These are phyloP conservation scores for Drosophila kuntzei DNA, from an alignment of 2,888 invertebrate species.

Conservation along the genomic window DNA sequence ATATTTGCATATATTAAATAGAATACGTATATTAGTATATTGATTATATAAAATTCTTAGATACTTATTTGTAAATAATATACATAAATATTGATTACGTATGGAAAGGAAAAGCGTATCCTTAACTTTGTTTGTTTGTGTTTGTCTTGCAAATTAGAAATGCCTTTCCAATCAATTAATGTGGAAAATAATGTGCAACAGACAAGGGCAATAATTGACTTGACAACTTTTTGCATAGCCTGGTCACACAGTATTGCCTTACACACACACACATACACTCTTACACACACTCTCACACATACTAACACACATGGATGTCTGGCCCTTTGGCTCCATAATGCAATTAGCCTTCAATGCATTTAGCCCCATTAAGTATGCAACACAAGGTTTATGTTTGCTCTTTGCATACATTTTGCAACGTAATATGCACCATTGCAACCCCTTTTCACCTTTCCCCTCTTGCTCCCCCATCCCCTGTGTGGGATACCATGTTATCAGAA, in stretches of 20 bases:
- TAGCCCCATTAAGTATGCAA: slow-evolving; percentile 79
- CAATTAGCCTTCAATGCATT: slow-evolving; percentile 74
- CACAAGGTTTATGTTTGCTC: slow-evolving; percentile 74
- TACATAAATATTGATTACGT: slow-evolving; percentile 3
- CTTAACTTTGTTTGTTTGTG: slow-evolving; percentile 3
- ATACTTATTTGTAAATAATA: slow-evolving; percentile 13
- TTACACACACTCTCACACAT: slow-evolving; percentile 10
- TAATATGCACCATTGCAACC: slow-evolving; percentile 42
- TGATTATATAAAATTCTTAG: slow-evolving; percentile 3
- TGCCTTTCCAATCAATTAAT: slow-evolving; percentile 24
- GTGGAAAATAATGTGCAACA: slow-evolving; percentile 4
- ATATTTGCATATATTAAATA: slow-evolving; percentile 19
- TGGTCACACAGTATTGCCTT: slow-evolving; percentile 23
- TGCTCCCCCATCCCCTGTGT: not conserved
- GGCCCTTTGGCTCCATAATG: slow-evolving; percentile 55
- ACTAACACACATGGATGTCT: slow-evolving; percentile 13
- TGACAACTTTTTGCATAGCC: slow-evolving; percentile 9
- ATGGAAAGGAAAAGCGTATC: not conserved
- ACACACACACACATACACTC: slow-evolving; percentile 7
- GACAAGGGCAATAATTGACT: slow-evolving; percentile 29
- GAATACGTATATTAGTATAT: slow-evolving; percentile 33
- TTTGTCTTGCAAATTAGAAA: slow-evolving; percentile 2
- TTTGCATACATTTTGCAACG: slow-evolving; percentile 76
- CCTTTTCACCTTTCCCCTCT: not conserved
- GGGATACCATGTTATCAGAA: slow-evolving; percentile 10